Evolutionary conservation across 2,797 vertebrate genomes (phyloP), one percentile per base, ranked within the genome.

Genomic region (Peromyscus nudipes): DNA sequence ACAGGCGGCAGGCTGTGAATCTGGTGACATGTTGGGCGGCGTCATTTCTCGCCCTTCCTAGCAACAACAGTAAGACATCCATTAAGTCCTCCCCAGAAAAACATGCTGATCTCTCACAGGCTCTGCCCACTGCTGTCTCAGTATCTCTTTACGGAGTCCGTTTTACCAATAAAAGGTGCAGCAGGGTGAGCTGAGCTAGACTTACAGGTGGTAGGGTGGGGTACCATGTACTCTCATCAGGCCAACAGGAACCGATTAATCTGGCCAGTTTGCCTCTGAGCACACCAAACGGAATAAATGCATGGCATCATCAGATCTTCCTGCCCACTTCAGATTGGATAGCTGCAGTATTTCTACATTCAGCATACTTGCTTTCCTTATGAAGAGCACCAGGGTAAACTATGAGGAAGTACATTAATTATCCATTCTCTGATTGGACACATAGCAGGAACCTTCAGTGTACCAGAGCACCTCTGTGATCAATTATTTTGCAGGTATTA

Each of bases 11-110:
- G 60, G 25, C 19, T 31, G 92, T 93, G 84, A 96, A 80, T 81
- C 7, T 77, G 69, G 96, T 77, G 14, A 87, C 90, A 82, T 6
- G 21, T 0, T 83, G 13, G 11, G 89, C 76, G 55, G 73, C 46
- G 40, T 67, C 69, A 92, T 94, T 93, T 98, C 89, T 67, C 89
- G 81, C 80, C 55, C 77, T 94, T 91, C 83, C 80, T 84, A n/a
- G n/a, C n/a, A 94, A 55, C 77, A 37, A 82, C 37, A 34, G 25
- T 62, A 75, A 65, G 37, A 69, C 92, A 89, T 89, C 89, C 83
- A 87, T 87, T 89, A 89, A 95, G 64, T 31, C n/a, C 13, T 92
- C 60, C 91, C 96, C 43, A 60, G 76, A 62, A 94, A 81, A 37
- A 71, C 11, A 67, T 1, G 13, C 49, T 46, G 43, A n/a, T 75